phyloP scores from a whole-genome alignment of 2,113 vertebrate genomes.

The Thunnus thynnus region DNA sequence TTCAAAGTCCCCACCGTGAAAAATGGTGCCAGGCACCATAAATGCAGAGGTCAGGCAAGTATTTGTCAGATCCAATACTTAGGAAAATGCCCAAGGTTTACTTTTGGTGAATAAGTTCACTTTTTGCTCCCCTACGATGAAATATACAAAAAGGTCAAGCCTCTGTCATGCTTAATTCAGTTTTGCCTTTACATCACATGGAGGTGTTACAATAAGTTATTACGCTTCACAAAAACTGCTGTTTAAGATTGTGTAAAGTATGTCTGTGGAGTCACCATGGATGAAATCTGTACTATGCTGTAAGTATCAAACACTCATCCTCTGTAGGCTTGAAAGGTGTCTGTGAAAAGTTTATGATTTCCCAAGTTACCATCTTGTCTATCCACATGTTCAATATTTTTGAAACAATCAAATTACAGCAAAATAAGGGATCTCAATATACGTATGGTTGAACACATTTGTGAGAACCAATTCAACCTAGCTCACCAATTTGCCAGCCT shows the following conservation, averaged over 20 bases:
- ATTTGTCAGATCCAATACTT: slow-evolving; percentile 49
- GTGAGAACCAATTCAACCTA: too few species aligned
- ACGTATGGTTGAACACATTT: too few species aligned
- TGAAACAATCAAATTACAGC: too few species aligned
- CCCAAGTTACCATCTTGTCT: too few species aligned
- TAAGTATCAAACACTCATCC: not conserved
- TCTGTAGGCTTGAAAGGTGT: not conserved
- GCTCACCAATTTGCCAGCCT: too few species aligned
- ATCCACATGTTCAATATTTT: too few species aligned
- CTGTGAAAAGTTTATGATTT: not conserved
- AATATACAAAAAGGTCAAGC: slow-evolving; percentile 8
- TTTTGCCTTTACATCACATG: slow-evolving; percentile 22
- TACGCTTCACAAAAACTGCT: not conserved
- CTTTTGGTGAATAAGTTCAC: slow-evolving; percentile 52
- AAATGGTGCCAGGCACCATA: slow-evolving; percentile 50
- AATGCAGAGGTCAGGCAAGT: slow-evolving; percentile 61
- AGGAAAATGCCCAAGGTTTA: slow-evolving; percentile 45
- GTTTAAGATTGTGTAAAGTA: not conserved
- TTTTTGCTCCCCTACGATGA: slow-evolving; percentile 22
- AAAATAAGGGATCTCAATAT: too few species aligned
- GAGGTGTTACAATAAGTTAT: not conserved
- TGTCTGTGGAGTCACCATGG: slow-evolving; percentile 46
- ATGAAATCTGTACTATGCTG: slow-evolving; percentile 10
- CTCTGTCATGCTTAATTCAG: slow-evolving; percentile 12
- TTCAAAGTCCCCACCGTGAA: slow-evolving; percentile 61